Evolutionary conservation across 2,113 vertebrate genomes (phyloP).

Genomic region (Nanorana parkeri): DNA sequence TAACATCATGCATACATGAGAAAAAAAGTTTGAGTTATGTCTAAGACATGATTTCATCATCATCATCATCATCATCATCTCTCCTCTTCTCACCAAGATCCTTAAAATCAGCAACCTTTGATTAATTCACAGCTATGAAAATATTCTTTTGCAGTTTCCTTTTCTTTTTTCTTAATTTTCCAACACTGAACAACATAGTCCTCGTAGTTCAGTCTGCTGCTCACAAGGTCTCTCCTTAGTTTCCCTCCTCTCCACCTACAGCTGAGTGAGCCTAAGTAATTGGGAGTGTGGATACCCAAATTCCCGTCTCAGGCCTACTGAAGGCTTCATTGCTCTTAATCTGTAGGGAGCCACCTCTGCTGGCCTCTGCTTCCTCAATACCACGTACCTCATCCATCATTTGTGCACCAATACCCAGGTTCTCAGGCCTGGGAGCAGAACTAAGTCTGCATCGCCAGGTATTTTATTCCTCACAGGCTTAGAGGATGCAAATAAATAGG

Average conservation of each 20-base stretch:
- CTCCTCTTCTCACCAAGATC: too few species aligned
- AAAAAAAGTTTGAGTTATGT: too few species aligned
- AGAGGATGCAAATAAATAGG: conserved; percentile 27
- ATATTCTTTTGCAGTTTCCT: too few species aligned
- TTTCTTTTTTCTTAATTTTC: not conserved
- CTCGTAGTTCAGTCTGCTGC: conserved; percentile 5
- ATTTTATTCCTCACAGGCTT: conserved; percentile 14
- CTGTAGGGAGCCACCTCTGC: conserved; percentile 55
- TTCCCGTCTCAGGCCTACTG: conserved; percentile 38
- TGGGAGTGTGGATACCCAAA: conserved; percentile 45
- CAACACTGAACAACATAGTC: not conserved
- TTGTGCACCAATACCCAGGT: conserved; percentile 47
- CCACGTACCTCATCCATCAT: conserved; percentile 55
- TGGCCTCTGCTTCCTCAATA: conserved; percentile 50
- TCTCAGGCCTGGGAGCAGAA: conserved; percentile 20
- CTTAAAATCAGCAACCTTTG: too few species aligned
- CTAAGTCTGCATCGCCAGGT: conserved; percentile 23
- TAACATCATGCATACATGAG: too few species aligned
- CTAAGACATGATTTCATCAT: too few species aligned
- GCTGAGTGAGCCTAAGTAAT: conserved; percentile 54
- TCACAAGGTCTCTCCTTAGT: conserved; percentile 14
- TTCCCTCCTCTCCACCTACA: conserved; percentile 8
- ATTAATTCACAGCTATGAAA: too few species aligned
- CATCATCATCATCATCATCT: too few species aligned
- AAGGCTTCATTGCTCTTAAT: conserved; percentile 57